phyloP scores from a whole-genome alignment of 2,888 invertebrate species.

The Nyleta sp. region DNA sequence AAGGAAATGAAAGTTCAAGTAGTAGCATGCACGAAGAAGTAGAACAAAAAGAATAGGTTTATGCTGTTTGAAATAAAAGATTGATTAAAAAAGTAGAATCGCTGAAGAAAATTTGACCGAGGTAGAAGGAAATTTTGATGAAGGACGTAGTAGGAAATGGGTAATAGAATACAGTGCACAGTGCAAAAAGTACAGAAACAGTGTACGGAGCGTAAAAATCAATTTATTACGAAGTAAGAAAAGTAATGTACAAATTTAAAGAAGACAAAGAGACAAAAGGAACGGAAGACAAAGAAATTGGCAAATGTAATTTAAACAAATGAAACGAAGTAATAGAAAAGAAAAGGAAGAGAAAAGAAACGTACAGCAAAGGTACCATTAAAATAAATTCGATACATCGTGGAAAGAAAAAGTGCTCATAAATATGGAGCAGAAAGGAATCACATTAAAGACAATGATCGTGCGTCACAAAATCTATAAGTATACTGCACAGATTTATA shows the following conservation, averaged over 20 bases:
- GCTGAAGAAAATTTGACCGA: too few species aligned
- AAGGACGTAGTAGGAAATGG: too few species aligned
- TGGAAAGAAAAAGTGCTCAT: slow-evolving; percentile 29
- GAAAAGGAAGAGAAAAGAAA: slow-evolving; percentile 31
- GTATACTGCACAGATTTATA: slow-evolving; percentile 17
- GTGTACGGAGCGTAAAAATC: slow-evolving; percentile 14
- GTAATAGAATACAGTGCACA: background rate
- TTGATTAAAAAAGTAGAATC: background rate
- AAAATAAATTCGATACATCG: background rate
- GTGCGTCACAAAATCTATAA: slow-evolving; percentile 11
- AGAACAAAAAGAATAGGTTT: too few species aligned
- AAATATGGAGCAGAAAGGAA: slow-evolving; percentile 32
- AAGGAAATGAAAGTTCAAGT: too few species aligned
- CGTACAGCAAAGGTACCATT: background rate
- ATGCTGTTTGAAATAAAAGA: background rate
- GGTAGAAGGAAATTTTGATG: too few species aligned
- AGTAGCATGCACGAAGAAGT: too few species aligned
- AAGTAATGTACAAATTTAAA: slow-evolving; percentile 9
- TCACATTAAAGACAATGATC: slow-evolving; percentile 6
- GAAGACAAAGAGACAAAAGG: slow-evolving; percentile 7
- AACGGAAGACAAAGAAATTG: background rate
- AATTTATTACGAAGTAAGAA: slow-evolving; percentile 4
- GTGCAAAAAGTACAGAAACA: slow-evolving; percentile 21
- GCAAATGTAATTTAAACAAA: background rate
- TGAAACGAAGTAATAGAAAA: slow-evolving; percentile 19